Percentiles rank a stretch among this genome's conserved stretches.
These are phyloP conservation scores for Mesochorus sp. DNA, from an alignment of 2,888 invertebrate genomes.

Conservation along the genomic window DNA sequence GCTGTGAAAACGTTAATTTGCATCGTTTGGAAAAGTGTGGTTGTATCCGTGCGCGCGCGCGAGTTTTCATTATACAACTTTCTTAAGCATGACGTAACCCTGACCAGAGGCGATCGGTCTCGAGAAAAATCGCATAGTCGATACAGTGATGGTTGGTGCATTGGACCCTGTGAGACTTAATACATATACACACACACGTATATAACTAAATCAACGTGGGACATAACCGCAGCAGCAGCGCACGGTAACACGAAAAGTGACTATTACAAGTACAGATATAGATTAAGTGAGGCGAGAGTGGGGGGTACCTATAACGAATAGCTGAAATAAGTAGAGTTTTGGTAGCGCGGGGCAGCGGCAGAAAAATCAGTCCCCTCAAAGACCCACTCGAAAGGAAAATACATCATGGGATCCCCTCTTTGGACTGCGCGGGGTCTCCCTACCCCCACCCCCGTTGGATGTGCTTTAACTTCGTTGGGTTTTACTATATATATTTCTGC, in stretches of 20 bases:
- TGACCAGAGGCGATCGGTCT: constrained; percentile 63
- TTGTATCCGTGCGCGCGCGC: constrained; percentile 17
- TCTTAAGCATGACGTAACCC: constrained; percentile 72
- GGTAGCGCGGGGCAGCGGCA: neutral
- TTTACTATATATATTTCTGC: neutral
- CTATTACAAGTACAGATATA: constrained; percentile 1
- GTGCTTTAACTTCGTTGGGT: constrained; percentile 29
- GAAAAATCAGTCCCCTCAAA: constrained; percentile 12
- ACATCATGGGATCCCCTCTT: constrained; percentile 38
- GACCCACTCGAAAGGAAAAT: constrained; percentile 30
- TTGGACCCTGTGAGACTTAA: constrained; percentile 45
- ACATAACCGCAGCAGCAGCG: neutral
- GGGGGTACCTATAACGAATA: neutral
- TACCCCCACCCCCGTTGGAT: constrained; percentile 2
- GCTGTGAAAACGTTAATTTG: constrained; percentile 2
- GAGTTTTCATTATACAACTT: constrained; percentile 70
- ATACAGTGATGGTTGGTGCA: constrained; percentile 35
- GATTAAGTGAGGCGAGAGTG: neutral
- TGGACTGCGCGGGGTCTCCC: neutral
- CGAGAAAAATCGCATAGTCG: constrained; percentile 61
- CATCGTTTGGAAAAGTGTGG: constrained; percentile 17
- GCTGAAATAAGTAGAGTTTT: neutral
- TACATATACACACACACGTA: no score
- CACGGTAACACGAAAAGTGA: neutral
- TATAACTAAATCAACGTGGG: neutral